A percentile compares a stretch with the other conserved stretches of the same genome.
These are phyloP conservation scores for Araneus ventricosus DNA, from an alignment of 1,140 invertebrate genomes.

Conservation along the genomic window DNA sequence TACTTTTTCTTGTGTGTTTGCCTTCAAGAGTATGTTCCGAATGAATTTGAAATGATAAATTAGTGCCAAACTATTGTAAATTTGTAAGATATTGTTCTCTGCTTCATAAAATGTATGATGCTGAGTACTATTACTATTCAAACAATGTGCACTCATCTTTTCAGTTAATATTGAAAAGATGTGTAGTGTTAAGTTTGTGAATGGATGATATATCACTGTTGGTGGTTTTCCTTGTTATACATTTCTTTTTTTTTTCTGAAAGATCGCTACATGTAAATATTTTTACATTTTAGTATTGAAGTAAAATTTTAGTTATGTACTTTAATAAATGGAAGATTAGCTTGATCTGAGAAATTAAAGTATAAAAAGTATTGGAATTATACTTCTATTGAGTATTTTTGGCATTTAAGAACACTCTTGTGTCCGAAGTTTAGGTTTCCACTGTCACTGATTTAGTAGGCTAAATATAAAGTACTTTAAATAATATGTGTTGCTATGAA, in stretches of 20 bases:
- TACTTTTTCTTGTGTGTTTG: not conserved
- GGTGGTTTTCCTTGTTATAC: not conserved
- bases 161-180: conserved; percentile 18
- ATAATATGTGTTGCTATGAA: too few relatives aligned
- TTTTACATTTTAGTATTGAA: not conserved
- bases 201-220: conserved; percentile 3
- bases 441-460: too few relatives aligned
- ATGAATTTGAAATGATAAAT: not conserved
- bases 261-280: not conserved
- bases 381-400: too few relatives aligned
- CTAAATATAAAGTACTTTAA: too few relatives aligned
- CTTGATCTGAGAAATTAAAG: too few relatives aligned
- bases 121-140: conserved; percentile 13
- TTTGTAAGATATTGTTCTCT: conserved; percentile 13
- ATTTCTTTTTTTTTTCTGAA: not conserved
- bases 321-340: too few relatives aligned
- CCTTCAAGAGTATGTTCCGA: not conserved
- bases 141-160: conserved; percentile 23
- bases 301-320: too few relatives aligned
- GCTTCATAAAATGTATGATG: conserved; percentile 24
- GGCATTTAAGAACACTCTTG: too few relatives aligned
- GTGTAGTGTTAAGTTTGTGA: conserved; percentile 26
- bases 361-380: too few relatives aligned
- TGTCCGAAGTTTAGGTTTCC: too few relatives aligned
- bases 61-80: conserved; percentile 34